Evolutionary conservation across 2,888 invertebrate species (phyloP), one percentile per base, ranked within the genome.

Genomic region (Dryococelus australis): DNA sequence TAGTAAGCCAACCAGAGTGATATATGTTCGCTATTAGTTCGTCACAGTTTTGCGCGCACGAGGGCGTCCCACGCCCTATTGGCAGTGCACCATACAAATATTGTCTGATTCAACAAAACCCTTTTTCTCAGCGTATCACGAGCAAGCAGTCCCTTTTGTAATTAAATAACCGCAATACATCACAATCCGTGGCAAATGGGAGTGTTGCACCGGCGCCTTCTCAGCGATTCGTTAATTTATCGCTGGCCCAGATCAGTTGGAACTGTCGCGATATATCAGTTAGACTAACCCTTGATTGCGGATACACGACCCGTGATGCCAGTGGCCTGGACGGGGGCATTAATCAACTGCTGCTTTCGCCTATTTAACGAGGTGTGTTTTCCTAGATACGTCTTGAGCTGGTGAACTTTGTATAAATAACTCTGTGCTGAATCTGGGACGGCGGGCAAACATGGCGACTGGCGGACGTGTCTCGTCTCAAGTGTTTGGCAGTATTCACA

Each of bases 261-360:
- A 20, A 65, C 65, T 65, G 65, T 24, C 65, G 65, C n/a, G 65
- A 65, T 65, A 65, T 8, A 65, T 65, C 65, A 65, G 65, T 65
- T 65, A 65, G 24, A 65, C 65, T n/a, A 65, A 20, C 65, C 65
- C 12, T n/a, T 65, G 24, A 65, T 65, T 65, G 65, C 65, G 65
- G n/a, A 65, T 65, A 65, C 65, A 20, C 65, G 65, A 65, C 65
- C 65, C 0, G 12, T 65, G 35, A 65, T 8, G 65, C 65, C n/a
- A 65, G 65, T n/a, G 24, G 65, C 65, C 8, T 65, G 8, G 65
- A 3, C n/a, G 8, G 65, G 65, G 65, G 24, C 65, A 65, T 65
- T 65, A 10, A 65, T 65, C 65, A 35, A 65, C 65, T n/a, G n/a
- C 65, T 65, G 65, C 65, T 65, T 65, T 65, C 65, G n/a, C 65